These are phyloP conservation scores for Sesia apiformis DNA, from an alignment of 2,888 invertebrate genomes.

Conservation along the genomic window DNA sequence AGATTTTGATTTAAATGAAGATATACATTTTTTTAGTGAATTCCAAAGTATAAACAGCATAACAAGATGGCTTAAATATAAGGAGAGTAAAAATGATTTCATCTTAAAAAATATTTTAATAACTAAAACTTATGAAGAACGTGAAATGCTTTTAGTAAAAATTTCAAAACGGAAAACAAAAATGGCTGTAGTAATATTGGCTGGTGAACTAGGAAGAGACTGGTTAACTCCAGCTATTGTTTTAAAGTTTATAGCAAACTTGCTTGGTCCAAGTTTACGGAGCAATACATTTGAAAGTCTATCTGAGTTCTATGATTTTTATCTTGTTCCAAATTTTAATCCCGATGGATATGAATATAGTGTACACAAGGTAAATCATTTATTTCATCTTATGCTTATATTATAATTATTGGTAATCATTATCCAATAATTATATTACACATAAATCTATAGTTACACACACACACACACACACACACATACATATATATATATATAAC, in stretches of 20 bases:
- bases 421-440: too few relatives aligned
- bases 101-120: conserved; percentile 29
- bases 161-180: conserved; percentile 25
- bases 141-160: conserved; percentile 41
- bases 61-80: conserved; percentile 24
- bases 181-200: conserved; percentile 41
- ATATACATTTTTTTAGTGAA: too few relatives aligned
- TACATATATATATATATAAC: too few relatives aligned
- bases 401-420: too few relatives aligned
- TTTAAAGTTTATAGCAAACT: conserved; percentile 28
- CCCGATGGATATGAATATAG: conserved; percentile 58
- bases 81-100: conserved; percentile 12
- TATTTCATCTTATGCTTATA: background rate
- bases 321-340: conserved; percentile 52
- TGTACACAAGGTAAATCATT: conserved; percentile 26
- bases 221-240: conserved; percentile 47
- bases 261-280: conserved; percentile 16
- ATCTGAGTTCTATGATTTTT: conserved; percentile 36
- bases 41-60: conserved; percentile 13
- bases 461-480: too few relatives aligned
- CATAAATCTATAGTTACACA: too few relatives aligned
- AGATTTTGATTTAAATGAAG: too few relatives aligned
- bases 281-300: conserved; percentile 16
- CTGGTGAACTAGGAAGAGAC: conserved; percentile 53
- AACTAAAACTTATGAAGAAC: conserved; percentile 37